Conservation (phyloP, 1,140 invertebrate species). For the Leguminivora glycinivorella region DNA sequence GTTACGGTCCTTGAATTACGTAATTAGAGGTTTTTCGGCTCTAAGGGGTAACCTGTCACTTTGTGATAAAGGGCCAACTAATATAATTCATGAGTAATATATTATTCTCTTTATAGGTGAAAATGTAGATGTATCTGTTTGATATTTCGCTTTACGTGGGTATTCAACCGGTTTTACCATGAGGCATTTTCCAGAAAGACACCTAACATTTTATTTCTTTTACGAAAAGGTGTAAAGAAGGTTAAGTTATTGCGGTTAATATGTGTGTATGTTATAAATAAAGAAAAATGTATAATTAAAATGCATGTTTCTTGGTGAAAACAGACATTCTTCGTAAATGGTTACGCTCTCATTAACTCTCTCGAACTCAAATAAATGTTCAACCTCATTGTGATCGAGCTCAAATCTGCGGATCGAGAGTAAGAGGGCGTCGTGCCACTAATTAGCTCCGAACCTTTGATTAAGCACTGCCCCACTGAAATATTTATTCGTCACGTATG, state of each 20-base stretch:
- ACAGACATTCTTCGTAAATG: not conserved
- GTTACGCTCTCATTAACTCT: constrained; percentile 1
- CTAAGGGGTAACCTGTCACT: constrained; percentile 54
- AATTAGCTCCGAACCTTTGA: not conserved
- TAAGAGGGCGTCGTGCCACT: constrained; percentile 7
- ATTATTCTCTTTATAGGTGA: constrained; percentile 6
- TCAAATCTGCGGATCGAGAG: not conserved
- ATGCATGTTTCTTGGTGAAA: not conserved
- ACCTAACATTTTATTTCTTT: no score
- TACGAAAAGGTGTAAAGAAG: no score
- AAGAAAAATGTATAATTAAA: no score
- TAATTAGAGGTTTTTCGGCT: constrained; percentile 71
- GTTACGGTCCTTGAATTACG: constrained; percentile 73
- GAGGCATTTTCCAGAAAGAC: no score
- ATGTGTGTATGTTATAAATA: no score
- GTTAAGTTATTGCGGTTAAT: no score
- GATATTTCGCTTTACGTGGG: no score
- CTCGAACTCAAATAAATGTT: not conserved
- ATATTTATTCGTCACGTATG: constrained; percentile 6
- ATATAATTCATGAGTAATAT: constrained; percentile 45
- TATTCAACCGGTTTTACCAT: no score
- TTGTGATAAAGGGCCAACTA: constrained; percentile 49
- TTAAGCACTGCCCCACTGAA: not conserved
- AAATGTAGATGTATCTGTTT: no score
- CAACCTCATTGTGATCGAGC: constrained; percentile 6